Evolutionary conservation across 2,888 invertebrate genomes (phyloP), one percentile per base, ranked within the genome.

Genomic region (Megaustenia siamemsis): DNA sequence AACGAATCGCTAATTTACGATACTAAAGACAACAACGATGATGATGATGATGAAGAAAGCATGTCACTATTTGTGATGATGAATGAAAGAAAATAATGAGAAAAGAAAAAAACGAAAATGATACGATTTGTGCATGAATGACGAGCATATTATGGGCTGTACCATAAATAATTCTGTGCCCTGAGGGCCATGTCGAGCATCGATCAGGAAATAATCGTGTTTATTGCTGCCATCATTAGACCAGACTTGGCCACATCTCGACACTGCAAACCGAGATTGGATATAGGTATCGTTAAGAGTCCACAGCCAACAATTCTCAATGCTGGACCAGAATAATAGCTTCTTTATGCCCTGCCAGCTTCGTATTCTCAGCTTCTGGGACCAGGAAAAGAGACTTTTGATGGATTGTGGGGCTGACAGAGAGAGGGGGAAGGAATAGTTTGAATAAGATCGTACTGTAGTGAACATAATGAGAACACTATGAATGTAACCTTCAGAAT

Each of bases 221-320:
- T 68, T 68, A 68, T 68, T 68, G 38, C 68, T 8, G 68, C 21
- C 68, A 40, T 68, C 68, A 40, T 68, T 68, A 68, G 35, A 40
- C 68, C 68, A 35, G 24, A 18, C 68, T 66, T 40, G 38, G 68
- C 68, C 68, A 35, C 38, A 15, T 68, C n/a, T 60, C 24, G n/a
- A n/a, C 68, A 18, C 12, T 18, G 68, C 15, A 15, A 68, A 12
- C 12, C 4, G 35, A 68, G 38, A 68, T 18, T 35, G 15, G 68
- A 68, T 35, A 38, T 68, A 38, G 38, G 68, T 68, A 38, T 38
- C 38, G 18, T 38, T 40, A 68, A 38, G 38, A 38, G 18, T 5
- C 35, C 18, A 35, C 38, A 5, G 35, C 43, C 15, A 28, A 28
- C 43, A 18, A 10, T 21, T 45, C 15, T 40, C 1, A n/a, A 60